Base-by-base conservation (phyloP, 1,140 invertebrate genomes). In the Diorhabda sublineata region DNA sequence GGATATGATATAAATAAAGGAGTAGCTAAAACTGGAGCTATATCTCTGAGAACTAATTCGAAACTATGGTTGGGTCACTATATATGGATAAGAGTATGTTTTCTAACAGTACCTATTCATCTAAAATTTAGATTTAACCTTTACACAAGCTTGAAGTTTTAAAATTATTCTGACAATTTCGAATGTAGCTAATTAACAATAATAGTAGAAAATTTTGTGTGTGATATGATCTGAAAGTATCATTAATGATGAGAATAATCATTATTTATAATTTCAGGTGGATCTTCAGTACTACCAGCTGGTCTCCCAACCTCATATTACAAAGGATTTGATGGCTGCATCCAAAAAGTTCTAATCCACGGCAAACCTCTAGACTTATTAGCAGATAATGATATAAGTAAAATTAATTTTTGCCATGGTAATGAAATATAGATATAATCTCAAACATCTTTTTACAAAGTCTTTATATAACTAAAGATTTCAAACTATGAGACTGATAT, bases 61-160 rank as follows among this genome's bases (percentile, higher is more conserved):
- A 86, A 87, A 72, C 78, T 92, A 63, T 93, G 90, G 90, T 89
- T 94, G 74, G 91, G 91, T 89, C 79, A 76, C 76, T 43, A 45
- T 42, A 61, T 26, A 58, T n/a, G n/a, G n/a, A 58, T 56, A 58
- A 4, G 26, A n/a, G 3, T 58, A 4, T 61, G 60, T 3, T 4
- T 3, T 61, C 4, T 9, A 5, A 26, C 42, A 5, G 26, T 26
- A 26, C 26, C 26, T 26, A 26, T 26, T 26, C 26, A 26, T 26
- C 26, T 26, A 26, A 26, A 26, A 26, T 26, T 26, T 26, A 1
- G 26, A 26, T 26, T 26, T 26, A 26, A 26, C 26, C 26, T 26
- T 26, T 26, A 26, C 26, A 26, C 26, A 26, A 26, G 1, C 26
- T 26, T 26, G 26, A 26, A 26, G 26, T 26, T 26, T 26, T 26